phyloP scores from a whole-genome alignment of 1,140 invertebrate genomes.

The Centruroides sculpturatus region DNA sequence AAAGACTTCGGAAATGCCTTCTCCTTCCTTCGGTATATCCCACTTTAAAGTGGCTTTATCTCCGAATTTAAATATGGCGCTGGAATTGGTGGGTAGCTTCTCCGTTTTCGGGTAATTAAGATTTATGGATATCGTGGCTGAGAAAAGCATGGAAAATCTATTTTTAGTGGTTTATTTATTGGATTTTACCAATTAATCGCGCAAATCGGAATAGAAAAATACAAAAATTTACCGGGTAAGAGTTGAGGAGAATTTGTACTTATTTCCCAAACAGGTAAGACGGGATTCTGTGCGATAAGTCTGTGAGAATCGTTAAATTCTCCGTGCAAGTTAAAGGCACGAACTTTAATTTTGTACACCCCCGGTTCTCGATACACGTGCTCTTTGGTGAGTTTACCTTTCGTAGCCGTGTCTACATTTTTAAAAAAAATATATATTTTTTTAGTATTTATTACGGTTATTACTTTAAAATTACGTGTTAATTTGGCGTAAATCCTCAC shows the following conservation, averaged over 20 bases:
- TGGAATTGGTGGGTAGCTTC: constrained; percentile 21
- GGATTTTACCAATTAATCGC: too few species aligned
- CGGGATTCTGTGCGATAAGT: constrained; percentile 18
- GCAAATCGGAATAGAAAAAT: too few species aligned
- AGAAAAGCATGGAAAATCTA: neutral
- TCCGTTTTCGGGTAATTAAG: constrained; percentile 17
- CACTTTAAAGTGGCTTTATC: constrained; percentile 17
- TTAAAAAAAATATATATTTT: neutral
- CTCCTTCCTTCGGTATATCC: constrained; percentile 18
- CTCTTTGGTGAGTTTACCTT: constrained; percentile 17
- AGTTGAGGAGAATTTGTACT: constrained; percentile 18
- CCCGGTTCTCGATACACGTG: constrained; percentile 19
- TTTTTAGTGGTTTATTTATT: too few species aligned
- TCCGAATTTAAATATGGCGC: constrained; percentile 18
- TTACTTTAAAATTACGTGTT: too few species aligned
- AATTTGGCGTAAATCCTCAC: neutral
- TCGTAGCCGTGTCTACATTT: constrained; percentile 6
- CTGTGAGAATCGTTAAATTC: constrained; percentile 14
- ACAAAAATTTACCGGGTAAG: constrained; percentile 13
- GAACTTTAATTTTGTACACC: constrained; percentile 18
- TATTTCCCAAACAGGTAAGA: constrained; percentile 18
- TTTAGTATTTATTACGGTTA: too few species aligned
- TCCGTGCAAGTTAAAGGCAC: constrained; percentile 19
- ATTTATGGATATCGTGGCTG: constrained; percentile 14
- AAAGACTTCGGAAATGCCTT: constrained; percentile 14